These are phyloP conservation scores for Equus quagga DNA, from an alignment of 2,113 vertebrate species.

Conservation along the genomic window DNA sequence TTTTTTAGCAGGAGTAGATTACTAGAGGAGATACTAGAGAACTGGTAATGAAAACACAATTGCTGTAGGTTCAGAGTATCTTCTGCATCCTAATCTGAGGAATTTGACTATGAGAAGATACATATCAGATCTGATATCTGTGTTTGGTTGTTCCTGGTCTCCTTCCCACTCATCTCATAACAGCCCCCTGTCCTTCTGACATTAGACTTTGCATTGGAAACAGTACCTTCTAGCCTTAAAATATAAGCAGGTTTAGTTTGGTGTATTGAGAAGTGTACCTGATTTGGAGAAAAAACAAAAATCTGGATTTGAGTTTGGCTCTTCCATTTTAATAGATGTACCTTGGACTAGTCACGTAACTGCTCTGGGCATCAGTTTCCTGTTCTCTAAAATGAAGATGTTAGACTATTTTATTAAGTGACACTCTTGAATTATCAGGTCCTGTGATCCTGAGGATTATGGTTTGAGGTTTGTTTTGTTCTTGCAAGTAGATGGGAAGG, in stretches of 20 bases:
- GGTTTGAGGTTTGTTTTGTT: slow-evolving; percentile 50
- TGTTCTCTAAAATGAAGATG: neutral
- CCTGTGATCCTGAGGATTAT: slow-evolving; percentile 29
- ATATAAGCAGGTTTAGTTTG: neutral
- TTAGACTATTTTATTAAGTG: neutral
- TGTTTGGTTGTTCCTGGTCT: neutral
- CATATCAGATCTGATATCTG: neutral
- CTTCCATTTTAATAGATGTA: neutral
- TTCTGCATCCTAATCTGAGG: neutral
- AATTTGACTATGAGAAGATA: neutral
- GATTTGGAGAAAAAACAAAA: neutral
- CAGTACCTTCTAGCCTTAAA: slow-evolving; percentile 12
- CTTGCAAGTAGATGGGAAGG: slow-evolving; percentile 2
- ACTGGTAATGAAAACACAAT: neutral
- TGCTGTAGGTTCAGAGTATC: neutral
- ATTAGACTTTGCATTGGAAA: slow-evolving; percentile 19
- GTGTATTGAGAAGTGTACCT: neutral
- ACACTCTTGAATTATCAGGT: neutral
- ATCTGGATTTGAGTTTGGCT: neutral
- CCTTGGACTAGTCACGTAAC: neutral
- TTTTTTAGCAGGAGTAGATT: neutral
- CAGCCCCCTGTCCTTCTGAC: neutral
- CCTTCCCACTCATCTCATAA: neutral
- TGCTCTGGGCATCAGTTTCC: slow-evolving; percentile 17
- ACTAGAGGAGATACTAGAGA: neutral